Percentiles rank a stretch among this genome's conserved stretches.
phyloP scores from a whole-genome alignment of 2,888 invertebrate genomes.

The Amiota communis region DNA sequence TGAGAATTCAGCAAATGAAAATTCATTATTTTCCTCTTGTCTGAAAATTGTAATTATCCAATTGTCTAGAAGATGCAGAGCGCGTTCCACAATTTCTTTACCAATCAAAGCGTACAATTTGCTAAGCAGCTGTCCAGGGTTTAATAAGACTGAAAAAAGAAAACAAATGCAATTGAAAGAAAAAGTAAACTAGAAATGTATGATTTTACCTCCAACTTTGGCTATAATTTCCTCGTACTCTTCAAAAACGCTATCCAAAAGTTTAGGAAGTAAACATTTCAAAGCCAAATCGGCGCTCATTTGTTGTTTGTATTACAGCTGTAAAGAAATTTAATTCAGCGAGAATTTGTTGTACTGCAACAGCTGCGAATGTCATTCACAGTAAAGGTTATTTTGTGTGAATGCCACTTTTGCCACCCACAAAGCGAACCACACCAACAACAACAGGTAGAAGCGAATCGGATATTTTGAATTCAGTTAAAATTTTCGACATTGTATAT shows the following conservation, averaged over 20 bases:
- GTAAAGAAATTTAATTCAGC: too few species aligned
- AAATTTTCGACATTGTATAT: neutral
- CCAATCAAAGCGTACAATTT: constrained; percentile 78
- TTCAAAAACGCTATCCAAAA: too few species aligned
- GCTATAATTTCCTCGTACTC: too few species aligned
- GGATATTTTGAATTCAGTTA: neutral
- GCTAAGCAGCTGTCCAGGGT: constrained; percentile 73
- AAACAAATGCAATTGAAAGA: neutral
- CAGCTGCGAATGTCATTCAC: neutral
- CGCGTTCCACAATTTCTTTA: constrained; percentile 75
- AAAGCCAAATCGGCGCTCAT: too few species aligned
- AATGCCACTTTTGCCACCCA: neutral
- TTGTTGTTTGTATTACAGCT: too few species aligned
- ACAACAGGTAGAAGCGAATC: neutral
- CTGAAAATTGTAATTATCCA: constrained; percentile 75
- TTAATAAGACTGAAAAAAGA: too few species aligned
- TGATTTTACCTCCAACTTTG: too few species aligned
- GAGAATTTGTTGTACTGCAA: too few species aligned
- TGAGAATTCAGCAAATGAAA: constrained; percentile 34
- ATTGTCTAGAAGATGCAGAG: constrained; percentile 79
- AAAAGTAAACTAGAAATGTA: too few species aligned
- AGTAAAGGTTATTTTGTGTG: neutral
- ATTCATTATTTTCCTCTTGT: constrained; percentile 53
- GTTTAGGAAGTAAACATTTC: too few species aligned
- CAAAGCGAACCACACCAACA: neutral